These are phyloP conservation scores for Argya squamiceps DNA, from an alignment of 2,797 vertebrate genomes.

Conservation along the genomic window DNA sequence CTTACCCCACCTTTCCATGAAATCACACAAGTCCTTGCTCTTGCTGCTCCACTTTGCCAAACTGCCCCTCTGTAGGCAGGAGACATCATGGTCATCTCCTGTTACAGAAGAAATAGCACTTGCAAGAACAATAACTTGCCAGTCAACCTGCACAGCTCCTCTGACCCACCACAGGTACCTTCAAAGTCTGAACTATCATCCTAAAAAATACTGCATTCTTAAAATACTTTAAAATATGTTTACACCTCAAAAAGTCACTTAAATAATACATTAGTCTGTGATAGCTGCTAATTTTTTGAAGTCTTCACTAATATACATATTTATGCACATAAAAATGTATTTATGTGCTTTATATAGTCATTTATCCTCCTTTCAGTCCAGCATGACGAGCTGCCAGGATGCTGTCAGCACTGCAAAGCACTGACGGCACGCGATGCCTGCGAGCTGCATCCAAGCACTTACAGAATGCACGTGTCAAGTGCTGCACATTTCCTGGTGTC, in stretches of 20 bases:
- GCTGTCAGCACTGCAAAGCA: background rate
- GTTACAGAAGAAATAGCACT: background rate
- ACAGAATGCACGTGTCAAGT: background rate
- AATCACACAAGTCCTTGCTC: background rate
- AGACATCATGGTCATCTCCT: background rate
- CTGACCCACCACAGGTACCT: background rate
- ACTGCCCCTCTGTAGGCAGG: background rate
- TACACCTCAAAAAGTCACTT: background rate
- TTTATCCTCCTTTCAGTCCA: conserved; percentile 5
- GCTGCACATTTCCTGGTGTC: conserved; percentile 42
- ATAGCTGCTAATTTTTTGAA: background rate
- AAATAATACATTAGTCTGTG: conserved; percentile 31
- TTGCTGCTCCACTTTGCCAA: background rate
- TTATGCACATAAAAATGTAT: background rate
- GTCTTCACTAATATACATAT: background rate
- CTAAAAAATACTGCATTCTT: background rate
- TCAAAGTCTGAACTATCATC: background rate
- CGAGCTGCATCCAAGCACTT: background rate
- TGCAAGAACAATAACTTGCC: background rate
- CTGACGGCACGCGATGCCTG: background rate
- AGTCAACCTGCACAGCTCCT: background rate
- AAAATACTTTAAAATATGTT: background rate
- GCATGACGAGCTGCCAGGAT: background rate
- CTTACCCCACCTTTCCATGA: background rate
- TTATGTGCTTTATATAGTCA: background rate